phyloP scores from a whole-genome alignment of 2,113 vertebrate species.

The Pelvicachromis taeniatus region DNA sequence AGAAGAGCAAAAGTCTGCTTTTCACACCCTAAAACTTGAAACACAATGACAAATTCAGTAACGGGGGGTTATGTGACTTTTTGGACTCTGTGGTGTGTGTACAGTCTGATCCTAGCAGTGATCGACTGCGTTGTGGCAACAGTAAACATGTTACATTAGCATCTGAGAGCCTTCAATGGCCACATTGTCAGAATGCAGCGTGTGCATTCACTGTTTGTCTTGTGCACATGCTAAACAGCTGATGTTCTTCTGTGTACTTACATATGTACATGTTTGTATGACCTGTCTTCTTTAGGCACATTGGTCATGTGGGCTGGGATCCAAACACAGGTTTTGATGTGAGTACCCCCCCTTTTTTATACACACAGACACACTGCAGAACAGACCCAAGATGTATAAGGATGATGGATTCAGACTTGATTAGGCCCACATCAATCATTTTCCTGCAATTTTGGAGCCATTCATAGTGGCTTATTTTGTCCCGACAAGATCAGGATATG shows the following conservation, averaged over 20 bases:
- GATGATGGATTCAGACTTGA: background rate
- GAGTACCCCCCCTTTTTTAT: slow-evolving; percentile 70
- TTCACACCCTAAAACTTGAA: background rate
- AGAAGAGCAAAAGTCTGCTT: background rate
- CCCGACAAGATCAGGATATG: background rate
- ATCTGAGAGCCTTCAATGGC: slow-evolving; percentile 21
- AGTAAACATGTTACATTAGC: background rate
- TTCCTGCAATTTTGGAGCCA: background rate
- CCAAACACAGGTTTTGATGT: slow-evolving; percentile 99
- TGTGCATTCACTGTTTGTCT: slow-evolving; percentile 1
- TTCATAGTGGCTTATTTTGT: background rate
- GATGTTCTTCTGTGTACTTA: background rate
- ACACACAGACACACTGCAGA: background rate
- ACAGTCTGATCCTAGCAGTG: background rate
- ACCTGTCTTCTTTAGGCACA: slow-evolving; percentile 80
- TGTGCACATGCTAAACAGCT: background rate
- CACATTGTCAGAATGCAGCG: background rate
- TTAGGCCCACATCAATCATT: background rate
- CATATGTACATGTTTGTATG: background rate
- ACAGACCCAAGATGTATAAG: background rate
- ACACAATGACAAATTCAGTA: background rate
- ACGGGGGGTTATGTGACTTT: background rate
- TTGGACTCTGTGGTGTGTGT: background rate
- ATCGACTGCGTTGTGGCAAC: background rate
- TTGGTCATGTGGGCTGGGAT: slow-evolving; percentile 99